phyloP scores from a whole-genome alignment of 92 coral and sea anemone genomes.

The Nematostella vectensis region DNA sequence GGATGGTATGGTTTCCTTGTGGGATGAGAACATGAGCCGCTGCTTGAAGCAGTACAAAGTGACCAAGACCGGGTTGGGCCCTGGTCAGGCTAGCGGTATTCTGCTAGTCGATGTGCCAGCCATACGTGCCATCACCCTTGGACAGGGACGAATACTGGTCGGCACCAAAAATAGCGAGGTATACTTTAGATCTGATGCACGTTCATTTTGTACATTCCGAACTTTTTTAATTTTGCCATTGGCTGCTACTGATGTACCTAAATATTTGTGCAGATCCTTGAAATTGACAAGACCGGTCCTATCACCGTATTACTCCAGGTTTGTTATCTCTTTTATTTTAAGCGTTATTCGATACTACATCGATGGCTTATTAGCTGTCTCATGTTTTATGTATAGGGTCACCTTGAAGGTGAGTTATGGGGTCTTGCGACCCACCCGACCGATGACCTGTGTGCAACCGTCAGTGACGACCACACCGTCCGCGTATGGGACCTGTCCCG shows the following conservation, averaged over 20 bases:
- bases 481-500: slow-evolving; percentile 85
- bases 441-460: slow-evolving; percentile 77
- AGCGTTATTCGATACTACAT: too few species aligned
- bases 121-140: slow-evolving; percentile 87
- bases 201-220: background rate
- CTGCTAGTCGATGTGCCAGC: slow-evolving; percentile 80
- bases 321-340: too few species aligned
- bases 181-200: background rate
- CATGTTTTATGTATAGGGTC: slow-evolving; percentile 65
- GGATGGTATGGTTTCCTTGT: slow-evolving; percentile 85
- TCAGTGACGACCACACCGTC: slow-evolving; percentile 88
- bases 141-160: slow-evolving; percentile 89
- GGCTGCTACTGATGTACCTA: too few species aligned
- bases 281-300: slow-evolving; percentile 94
- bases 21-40: slow-evolving; percentile 92
- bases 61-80: slow-evolving; percentile 63
- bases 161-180: slow-evolving; percentile 98
- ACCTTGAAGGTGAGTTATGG: slow-evolving; percentile 94
- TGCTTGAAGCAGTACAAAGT: slow-evolving; percentile 92
- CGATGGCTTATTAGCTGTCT: too few species aligned
- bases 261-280: slow-evolving; percentile 87
- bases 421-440: slow-evolving; percentile 93
- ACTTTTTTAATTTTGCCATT: background rate
- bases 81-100: slow-evolving; percentile 64
- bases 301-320: slow-evolving; percentile 84